Percentiles rank a stretch among this genome's conserved stretches.
These are phyloP conservation scores for Albula glossodonta DNA, from an alignment of 2,113 vertebrate species.

Conservation along the genomic window DNA sequence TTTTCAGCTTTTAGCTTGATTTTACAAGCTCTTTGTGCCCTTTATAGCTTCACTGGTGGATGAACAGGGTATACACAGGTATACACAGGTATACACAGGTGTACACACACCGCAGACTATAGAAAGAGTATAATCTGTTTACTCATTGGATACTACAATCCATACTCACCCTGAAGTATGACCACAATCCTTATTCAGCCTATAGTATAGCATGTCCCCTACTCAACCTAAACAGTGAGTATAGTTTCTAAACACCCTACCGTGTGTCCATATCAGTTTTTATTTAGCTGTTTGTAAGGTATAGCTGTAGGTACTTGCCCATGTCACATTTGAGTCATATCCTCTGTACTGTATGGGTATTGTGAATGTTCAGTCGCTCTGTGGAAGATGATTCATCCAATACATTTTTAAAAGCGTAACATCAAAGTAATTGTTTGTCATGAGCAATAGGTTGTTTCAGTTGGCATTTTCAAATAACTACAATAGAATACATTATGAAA, in stretches of 20 bases:
- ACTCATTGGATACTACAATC: background rate
- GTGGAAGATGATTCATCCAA: no score
- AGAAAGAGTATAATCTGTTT: background rate
- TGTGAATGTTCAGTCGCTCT: no score
- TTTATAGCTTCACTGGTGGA: background rate
- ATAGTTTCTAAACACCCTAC: background rate
- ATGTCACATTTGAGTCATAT: no score
- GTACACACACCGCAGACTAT: background rate
- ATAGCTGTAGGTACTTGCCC: no score
- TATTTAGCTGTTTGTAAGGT: no score
- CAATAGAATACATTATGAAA: background rate
- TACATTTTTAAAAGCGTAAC: background rate
- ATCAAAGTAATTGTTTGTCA: background rate
- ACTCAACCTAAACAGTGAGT: background rate
- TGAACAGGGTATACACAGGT: background rate
- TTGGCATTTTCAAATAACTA: background rate
- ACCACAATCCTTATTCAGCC: background rate
- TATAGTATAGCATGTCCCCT: background rate
- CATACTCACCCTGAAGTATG: background rate
- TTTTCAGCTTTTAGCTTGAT: background rate
- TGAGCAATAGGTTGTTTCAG: no score
- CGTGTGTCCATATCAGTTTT: background rate
- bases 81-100: no score
- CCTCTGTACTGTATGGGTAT: no score
- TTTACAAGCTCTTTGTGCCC: background rate